phyloP scores from a whole-genome alignment of 2,113 vertebrate genomes.

The Mionectes macconnelli region DNA sequence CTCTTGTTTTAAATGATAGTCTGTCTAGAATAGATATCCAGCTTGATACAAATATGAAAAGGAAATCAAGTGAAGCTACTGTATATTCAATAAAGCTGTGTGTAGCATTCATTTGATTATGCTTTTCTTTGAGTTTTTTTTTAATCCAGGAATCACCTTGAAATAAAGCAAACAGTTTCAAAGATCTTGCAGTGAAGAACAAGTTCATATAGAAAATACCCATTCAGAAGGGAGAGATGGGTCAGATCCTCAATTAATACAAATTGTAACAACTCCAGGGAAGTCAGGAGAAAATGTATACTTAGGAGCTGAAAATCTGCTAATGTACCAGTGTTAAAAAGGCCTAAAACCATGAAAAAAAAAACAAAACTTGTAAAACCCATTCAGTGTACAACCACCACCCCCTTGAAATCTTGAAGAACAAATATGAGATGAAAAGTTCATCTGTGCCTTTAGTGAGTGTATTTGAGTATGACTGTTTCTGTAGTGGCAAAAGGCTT shows the following conservation, averaged over 20 bases:
- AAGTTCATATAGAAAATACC: neutral
- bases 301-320: neutral
- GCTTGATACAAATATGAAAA: slow-evolving; percentile 73
- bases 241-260: neutral
- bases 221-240: neutral
- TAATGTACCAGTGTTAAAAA: neutral
- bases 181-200: neutral
- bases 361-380: neutral
- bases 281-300: neutral
- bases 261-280: neutral
- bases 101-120: neutral
- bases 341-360: neutral
- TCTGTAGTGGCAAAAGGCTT: neutral
- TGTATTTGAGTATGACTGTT: neutral
- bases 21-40: slow-evolving; percentile 61
- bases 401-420: neutral
- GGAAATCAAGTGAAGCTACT: slow-evolving; percentile 44
- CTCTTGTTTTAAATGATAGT: slow-evolving; percentile 70
- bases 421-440: neutral
- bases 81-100: slow-evolving; percentile 32
- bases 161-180: slow-evolving; percentile 21
- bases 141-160: slow-evolving; percentile 36
- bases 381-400: neutral
- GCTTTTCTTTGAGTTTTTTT: neutral
- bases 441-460: neutral